Percentiles rank a stretch among this genome's conserved stretches.
Conservation (phyloP, 1,140 invertebrate genomes). For the Polyergus mexicanus region DNA sequence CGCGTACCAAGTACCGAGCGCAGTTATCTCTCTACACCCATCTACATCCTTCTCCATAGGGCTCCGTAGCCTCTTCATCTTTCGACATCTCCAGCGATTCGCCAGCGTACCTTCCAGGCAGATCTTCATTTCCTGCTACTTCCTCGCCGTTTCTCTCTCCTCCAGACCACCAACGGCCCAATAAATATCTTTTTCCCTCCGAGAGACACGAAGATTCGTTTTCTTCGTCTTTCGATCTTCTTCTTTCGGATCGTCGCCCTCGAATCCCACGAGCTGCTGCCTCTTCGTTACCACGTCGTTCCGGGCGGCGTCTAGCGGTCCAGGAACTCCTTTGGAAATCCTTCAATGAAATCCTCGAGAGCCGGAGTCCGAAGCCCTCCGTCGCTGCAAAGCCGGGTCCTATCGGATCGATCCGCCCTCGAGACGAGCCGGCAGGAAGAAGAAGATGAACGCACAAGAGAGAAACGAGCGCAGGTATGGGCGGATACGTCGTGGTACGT, state of each 20-base stretch:
- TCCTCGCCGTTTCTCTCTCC: conserved; percentile 1
- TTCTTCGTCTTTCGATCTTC: not conserved
- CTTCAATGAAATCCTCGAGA: conserved; percentile 71
- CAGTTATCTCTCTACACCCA: conserved; percentile 33
- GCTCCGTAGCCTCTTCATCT: not conserved
- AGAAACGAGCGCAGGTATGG: conserved; percentile 25
- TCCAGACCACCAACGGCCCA: not conserved
- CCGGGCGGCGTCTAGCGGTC: conserved; percentile 1
- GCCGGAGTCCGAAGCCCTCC: conserved; percentile 42
- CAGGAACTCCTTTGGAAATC: conserved; percentile 55
- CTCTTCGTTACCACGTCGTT: conserved; percentile 47
- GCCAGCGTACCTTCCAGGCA: conserved; percentile 33
- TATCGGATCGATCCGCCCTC: conserved; percentile 65
- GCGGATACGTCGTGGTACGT: conserved; percentile 5
- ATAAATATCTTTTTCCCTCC: conserved; percentile 42
- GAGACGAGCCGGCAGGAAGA: conserved; percentile 60
- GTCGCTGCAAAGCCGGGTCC: conserved; percentile 40
- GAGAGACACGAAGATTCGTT: conserved; percentile 45
- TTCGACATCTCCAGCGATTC: conserved; percentile 31
- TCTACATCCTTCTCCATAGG: not conserved
- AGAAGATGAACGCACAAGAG: conserved; percentile 41
- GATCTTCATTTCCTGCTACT: conserved; percentile 46
- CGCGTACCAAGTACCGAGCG: not conserved
- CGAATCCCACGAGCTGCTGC: conserved; percentile 46
- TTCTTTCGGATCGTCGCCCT: conserved; percentile 31